Evolutionary conservation across 2,113 vertebrate species (phyloP).

Genomic region (Rallus limicola): DNA sequence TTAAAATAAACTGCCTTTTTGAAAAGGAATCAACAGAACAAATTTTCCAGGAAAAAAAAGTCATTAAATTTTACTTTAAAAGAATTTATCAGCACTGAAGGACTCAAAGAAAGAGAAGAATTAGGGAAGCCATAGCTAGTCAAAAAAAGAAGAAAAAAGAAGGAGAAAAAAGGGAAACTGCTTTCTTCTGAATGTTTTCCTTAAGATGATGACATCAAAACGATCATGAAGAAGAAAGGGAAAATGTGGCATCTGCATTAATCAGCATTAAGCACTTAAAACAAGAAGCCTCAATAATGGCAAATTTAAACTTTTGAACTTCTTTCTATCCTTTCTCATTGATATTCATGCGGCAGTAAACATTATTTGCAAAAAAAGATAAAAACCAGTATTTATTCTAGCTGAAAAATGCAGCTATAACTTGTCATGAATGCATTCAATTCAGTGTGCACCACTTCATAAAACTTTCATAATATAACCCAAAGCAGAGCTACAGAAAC

Average conservation of each 20-base stretch:
- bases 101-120: constrained; percentile 31
- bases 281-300: constrained; percentile 2
- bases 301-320: constrained; percentile 13
- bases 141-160: background rate
- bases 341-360: background rate
- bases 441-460: background rate
- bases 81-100: constrained; percentile 35
- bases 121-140: background rate
- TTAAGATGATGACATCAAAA: constrained; percentile 34
- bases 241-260: constrained; percentile 20
- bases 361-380: constrained; percentile 30
- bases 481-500: background rate
- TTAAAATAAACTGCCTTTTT: constrained; percentile 20
- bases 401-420: constrained; percentile 16
- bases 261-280: constrained; percentile 36
- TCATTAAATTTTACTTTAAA: constrained; percentile 54
- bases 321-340: background rate
- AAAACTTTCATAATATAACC: background rate
- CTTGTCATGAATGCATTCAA: background rate
- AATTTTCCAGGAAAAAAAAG: background rate
- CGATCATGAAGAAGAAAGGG: background rate
- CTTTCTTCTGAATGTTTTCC: constrained; percentile 33
- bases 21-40: constrained; percentile 15
- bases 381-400: background rate
- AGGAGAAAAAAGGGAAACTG: background rate